phyloP scores from a whole-genome alignment of 2,888 invertebrate genomes.

The Serrognathus titanus region DNA sequence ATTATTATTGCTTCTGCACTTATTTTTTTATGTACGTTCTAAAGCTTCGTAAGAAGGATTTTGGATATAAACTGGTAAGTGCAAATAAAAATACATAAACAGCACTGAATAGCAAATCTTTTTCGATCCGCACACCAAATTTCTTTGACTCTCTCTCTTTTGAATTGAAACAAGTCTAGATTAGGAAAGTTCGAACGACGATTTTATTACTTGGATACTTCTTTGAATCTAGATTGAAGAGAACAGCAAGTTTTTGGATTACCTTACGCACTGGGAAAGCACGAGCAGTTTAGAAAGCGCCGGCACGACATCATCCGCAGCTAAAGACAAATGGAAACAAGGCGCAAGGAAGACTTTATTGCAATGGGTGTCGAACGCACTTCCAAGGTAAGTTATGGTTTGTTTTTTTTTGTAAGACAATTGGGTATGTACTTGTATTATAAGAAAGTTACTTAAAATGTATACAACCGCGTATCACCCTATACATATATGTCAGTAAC shows the following conservation, averaged over 20 bases:
- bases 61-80: conserved; percentile 44
- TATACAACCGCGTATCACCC: too few relatives aligned
- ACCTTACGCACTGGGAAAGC: conserved; percentile 77
- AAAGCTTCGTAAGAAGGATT: conserved; percentile 49
- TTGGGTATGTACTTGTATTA: neutral
- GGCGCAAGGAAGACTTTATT: conserved; percentile 88
- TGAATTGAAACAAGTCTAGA: too few relatives aligned
- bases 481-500: too few relatives aligned
- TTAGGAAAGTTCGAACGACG: too few relatives aligned
- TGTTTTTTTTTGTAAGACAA: neutral
- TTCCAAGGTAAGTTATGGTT: conserved; percentile 65
- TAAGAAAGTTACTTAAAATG: too few relatives aligned
- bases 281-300: conserved; percentile 82
- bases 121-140: neutral
- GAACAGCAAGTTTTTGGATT: conserved; percentile 84
- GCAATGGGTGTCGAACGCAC: conserved; percentile 90
- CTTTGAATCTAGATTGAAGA: conserved; percentile 78
- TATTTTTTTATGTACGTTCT: conserved; percentile 28
- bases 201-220: neutral
- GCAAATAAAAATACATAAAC: neutral
- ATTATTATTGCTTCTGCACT: conserved; percentile 19
- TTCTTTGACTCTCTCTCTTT: too few relatives aligned
- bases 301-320: conserved; percentile 64
- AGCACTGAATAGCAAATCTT: neutral
- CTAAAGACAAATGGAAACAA: conserved; percentile 71